Conservation (phyloP, 2,113 vertebrate species). For the Coptodon bakossiorum region DNA sequence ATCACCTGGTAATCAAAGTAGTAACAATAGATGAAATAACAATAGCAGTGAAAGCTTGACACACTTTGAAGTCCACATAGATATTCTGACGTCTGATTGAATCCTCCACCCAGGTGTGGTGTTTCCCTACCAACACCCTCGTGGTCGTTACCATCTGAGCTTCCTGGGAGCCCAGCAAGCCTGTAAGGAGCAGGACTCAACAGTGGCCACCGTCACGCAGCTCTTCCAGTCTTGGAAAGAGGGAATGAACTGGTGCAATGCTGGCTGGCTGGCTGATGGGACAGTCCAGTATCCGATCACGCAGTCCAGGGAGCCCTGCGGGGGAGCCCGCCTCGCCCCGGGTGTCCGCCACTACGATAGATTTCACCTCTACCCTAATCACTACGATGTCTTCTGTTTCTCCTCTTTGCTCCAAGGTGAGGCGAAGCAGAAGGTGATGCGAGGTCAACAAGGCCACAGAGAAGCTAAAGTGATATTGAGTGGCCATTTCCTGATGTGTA, state of each 20-base stretch:
- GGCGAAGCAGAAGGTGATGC: neutral
- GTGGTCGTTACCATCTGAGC: slow-evolving; percentile 79
- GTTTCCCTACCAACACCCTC: slow-evolving; percentile 82
- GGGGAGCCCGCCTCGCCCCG: slow-evolving; percentile 69
- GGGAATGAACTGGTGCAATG: slow-evolving; percentile 87
- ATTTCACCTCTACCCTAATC: slow-evolving; percentile 71
- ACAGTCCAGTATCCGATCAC: slow-evolving; percentile 85
- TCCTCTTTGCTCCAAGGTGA: slow-evolving; percentile 74
- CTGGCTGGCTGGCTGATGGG: slow-evolving; percentile 84
- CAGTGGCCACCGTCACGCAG: slow-evolving; percentile 81
- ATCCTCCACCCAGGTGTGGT: slow-evolving; percentile 74
- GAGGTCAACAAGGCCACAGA: neutral
- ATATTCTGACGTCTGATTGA: neutral
- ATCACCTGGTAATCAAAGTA: neutral
- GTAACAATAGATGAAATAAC: neutral
- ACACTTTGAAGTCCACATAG: neutral
- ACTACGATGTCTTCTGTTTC: slow-evolving; percentile 87
- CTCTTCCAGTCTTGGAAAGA: slow-evolving; percentile 83
- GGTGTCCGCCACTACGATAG: slow-evolving; percentile 81
- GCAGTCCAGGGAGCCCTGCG: slow-evolving; percentile 72
- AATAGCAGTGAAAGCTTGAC: neutral
- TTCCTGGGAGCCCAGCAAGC: slow-evolving; percentile 74
- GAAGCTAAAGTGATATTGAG: neutral
- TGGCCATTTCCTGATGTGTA: neutral
- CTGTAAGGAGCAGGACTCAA: slow-evolving; percentile 77